These are phyloP conservation scores for Sphinx pinastri DNA, from an alignment of 2,888 invertebrate genomes.

Conservation along the genomic window DNA sequence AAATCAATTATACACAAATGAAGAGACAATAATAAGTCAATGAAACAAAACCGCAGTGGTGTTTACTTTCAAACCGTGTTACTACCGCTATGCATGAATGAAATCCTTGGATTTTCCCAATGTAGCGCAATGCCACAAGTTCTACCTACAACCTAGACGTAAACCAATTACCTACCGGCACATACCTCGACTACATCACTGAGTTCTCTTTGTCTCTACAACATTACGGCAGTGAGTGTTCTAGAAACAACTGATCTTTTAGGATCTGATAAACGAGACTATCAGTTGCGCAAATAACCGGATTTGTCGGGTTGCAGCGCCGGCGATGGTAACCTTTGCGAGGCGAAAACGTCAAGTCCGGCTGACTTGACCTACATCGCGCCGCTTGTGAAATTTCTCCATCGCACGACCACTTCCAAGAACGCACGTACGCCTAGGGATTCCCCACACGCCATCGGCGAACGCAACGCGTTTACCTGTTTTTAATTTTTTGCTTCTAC, in stretches of 20 bases:
- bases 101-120: constrained; percentile 68
- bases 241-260: constrained; percentile 70
- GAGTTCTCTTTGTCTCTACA: constrained; percentile 13
- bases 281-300: constrained; percentile 78
- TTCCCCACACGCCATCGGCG: constrained; percentile 57
- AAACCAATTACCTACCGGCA: constrained; percentile 19
- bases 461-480: constrained; percentile 28
- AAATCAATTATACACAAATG: background rate
- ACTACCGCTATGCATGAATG: constrained; percentile 64
- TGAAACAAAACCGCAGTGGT: constrained; percentile 56
- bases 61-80: constrained; percentile 62
- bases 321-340: constrained; percentile 76
- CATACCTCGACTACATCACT: constrained; percentile 12
- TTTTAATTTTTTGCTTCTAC: constrained; percentile 26
- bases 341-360: constrained; percentile 80
- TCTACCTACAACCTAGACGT: constrained; percentile 10
- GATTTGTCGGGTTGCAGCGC: constrained; percentile 62
- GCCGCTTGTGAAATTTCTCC: constrained; percentile 80
- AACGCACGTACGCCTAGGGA: constrained; percentile 67
- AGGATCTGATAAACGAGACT: constrained; percentile 75
- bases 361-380: constrained; percentile 80
- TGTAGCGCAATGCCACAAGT: constrained; percentile 31
- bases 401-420: constrained; percentile 70
- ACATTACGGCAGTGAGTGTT: constrained; percentile 35
- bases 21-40: constrained; percentile 21